Base-by-base conservation (phyloP, 2,888 invertebrate genomes). In the Cataglyphis cursor region DNA sequence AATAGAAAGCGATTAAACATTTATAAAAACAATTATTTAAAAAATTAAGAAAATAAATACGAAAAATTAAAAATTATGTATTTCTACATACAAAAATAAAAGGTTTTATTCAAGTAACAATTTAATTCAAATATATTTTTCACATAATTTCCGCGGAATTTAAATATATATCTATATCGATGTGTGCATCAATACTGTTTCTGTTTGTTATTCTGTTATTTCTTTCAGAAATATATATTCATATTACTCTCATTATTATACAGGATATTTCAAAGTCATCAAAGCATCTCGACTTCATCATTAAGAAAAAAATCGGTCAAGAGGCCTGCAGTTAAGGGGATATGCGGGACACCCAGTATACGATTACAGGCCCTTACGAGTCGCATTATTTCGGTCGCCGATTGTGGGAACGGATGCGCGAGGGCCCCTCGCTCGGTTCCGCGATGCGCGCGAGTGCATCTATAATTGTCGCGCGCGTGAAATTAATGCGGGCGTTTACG, bases 371-470 rank as follows among this genome's bases (percentile, higher is more conserved):
- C 31, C 62, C 73, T 48, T 9, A 15, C 21, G 4, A 59, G n/a
- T 24, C 35, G 24, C 51, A 68, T 51, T 51, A 51, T 64, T 75
- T 76, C 21, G 76, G 28, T 54, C 24, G 51, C 18, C 75, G 65
- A 65, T 76, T 66, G 83, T 87, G 88, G 74, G 89, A 88, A 88
- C 85, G 80, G 8, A 64, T 66, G 51, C 48, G 66, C 24, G 54
- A 44, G 70, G 70, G 28, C 21, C 44, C 8, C 31, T 59, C 57
- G 28, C 10, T 21, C 18, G 75, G 76, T 54, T 57, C 38, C 57
- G 87, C 81, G 66, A 81, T 66, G 68, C 41, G 75, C 85, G 82
- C 72, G 83, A 81, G 51, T 38, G 82, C 78, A n/a, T 70, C 65
- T 81, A 61, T 84, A 84, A 88, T 88, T 88, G 84, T 61, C 62